Conservation (phyloP, 2,113 vertebrate genomes). For the Canis aureus region DNA sequence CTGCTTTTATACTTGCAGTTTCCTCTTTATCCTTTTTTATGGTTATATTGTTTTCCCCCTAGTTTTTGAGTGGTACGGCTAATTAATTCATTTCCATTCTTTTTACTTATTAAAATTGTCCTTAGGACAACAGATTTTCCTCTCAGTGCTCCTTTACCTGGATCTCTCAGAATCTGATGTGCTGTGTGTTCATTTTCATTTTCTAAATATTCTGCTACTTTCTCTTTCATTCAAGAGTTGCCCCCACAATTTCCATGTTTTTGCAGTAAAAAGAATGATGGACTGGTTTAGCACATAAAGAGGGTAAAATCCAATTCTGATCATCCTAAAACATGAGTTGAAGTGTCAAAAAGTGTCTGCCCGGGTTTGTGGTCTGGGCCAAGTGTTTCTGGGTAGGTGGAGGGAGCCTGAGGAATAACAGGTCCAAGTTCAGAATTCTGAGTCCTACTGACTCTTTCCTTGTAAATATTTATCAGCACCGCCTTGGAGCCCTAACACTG, state of each 20-base stretch:
- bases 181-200: neutral
- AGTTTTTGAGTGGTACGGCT: neutral
- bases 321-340: neutral
- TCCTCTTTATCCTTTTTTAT: neutral
- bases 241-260: neutral
- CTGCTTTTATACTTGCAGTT: neutral
- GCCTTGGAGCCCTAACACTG: neutral
- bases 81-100: neutral
- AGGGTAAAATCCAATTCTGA: too few relatives aligned
- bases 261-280: neutral
- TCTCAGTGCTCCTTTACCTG: neutral
- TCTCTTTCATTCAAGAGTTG: too few relatives aligned
- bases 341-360: neutral
- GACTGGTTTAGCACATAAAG: neutral
- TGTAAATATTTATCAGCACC: neutral
- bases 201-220: neutral
- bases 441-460: neutral
- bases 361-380: neutral
- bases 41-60: neutral
- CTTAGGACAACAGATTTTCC: neutral
- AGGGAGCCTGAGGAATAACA: neutral
- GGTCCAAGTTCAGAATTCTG: neutral
- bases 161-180: neutral
- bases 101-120: neutral
- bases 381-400: neutral